Percentiles rank a stretch among this genome's conserved stretches.
phyloP scores from a whole-genome alignment of 1,140 invertebrate species.

The Maniola jurtina region DNA sequence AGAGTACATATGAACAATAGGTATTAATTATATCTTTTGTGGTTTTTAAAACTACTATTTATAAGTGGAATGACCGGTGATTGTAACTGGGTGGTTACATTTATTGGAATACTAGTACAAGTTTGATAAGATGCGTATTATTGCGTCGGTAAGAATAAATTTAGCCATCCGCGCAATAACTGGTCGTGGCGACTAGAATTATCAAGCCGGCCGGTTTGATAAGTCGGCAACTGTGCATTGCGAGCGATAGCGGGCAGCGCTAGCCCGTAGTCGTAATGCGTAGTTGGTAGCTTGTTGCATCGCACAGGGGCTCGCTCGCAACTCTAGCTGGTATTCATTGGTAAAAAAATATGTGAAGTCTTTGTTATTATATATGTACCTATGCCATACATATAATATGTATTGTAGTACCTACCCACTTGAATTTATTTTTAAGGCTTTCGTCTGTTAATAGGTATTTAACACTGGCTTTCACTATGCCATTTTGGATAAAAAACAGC shows the following conservation, averaged over 20 bases:
- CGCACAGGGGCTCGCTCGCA: conserved; percentile 9
- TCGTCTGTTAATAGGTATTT: no score
- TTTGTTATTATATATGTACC: not conserved
- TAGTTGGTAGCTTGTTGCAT: conserved; percentile 31
- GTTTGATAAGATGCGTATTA: conserved; percentile 21
- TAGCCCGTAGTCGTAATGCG: no score
- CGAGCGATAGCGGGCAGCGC: conserved; percentile 25
- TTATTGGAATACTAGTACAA: conserved; percentile 12
- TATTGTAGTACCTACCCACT: no score
- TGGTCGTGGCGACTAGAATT: conserved; percentile 29
- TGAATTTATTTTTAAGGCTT: no score
- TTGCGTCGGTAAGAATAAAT: conserved; percentile 33
- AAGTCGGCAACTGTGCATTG: conserved; percentile 32
- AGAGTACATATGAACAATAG: not conserved
- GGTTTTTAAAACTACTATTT: conserved; percentile 2
- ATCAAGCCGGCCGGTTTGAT: conserved; percentile 37
- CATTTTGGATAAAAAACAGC: no score
- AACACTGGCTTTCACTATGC: no score
- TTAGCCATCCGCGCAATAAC: conserved; percentile 31
- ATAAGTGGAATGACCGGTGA: conserved; percentile 8
- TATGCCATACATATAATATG: not conserved
- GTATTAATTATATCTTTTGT: conserved; percentile 5
- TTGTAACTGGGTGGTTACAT: conserved; percentile 15
- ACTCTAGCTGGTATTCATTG: conserved; percentile 2
- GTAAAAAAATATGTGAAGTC: not conserved